These are phyloP conservation scores for Meliscaeva auricollis DNA, from an alignment of 2,888 invertebrate species.

Conservation along the genomic window DNA sequence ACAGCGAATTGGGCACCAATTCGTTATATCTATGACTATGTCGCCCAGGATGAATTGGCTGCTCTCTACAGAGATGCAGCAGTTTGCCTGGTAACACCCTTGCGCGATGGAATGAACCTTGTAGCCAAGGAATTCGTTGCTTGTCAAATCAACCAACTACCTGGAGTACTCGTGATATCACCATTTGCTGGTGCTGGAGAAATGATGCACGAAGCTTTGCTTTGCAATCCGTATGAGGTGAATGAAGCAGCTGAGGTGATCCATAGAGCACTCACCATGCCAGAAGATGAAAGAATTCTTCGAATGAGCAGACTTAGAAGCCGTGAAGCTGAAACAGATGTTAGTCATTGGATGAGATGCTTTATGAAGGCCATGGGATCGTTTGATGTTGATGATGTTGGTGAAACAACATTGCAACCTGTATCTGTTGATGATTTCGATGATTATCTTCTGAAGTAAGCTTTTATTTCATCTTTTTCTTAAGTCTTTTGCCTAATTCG, in stretches of 20 bases:
- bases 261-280: conserved; percentile 95
- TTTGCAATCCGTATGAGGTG: conserved; percentile 95
- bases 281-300: conserved; percentile 93
- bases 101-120: conserved; percentile 96
- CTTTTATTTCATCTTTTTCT: conserved; percentile 66
- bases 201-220: conserved; percentile 96
- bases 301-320: conserved; percentile 94
- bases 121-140: conserved; percentile 97
- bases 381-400: conserved; percentile 92
- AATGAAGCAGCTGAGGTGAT: conserved; percentile 94
- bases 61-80: conserved; percentile 94
- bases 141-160: conserved; percentile 93
- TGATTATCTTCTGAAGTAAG: conserved; percentile 93
- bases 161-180: conserved; percentile 94
- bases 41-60: conserved; percentile 93
- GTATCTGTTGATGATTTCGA: conserved; percentile 96
- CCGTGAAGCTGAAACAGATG: conserved; percentile 92
- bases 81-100: conserved; percentile 93
- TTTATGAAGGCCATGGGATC: conserved; percentile 95
- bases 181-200: conserved; percentile 97
- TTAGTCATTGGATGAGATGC: conserved; percentile 94
- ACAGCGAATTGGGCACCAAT: conserved; percentile 97
- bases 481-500: too few relatives aligned
- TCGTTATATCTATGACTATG: conserved; percentile 93
- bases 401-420: conserved; percentile 94